Evolutionary conservation across 1,140 invertebrate genomes (phyloP).

Genomic region (Anoplolepis gracilipes): DNA sequence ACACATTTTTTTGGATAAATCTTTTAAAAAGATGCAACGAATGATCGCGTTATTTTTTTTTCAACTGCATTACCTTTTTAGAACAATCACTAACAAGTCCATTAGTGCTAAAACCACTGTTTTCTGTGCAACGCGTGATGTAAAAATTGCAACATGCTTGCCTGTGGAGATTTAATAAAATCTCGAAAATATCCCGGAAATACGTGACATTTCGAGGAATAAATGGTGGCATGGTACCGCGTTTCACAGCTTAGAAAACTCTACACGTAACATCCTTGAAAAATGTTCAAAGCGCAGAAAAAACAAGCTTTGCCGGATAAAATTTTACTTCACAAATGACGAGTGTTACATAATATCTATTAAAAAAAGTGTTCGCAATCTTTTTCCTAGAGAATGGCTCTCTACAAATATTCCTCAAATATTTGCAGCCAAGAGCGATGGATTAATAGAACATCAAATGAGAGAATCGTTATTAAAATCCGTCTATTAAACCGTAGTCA

Average conservation of each 20-base stretch:
- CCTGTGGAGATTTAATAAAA: constrained; percentile 41
- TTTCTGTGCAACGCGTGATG: neutral
- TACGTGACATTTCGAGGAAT: constrained; percentile 30
- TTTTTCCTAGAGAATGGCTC: neutral
- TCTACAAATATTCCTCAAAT: neutral
- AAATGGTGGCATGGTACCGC: neutral
- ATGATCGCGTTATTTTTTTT: constrained; percentile 13
- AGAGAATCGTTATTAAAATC: constrained; percentile 49
- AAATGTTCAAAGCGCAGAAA: constrained; percentile 28
- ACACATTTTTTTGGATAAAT: too few species aligned
- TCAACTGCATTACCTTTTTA: neutral
- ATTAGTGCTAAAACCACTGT: neutral
- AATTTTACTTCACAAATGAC: constrained; percentile 43
- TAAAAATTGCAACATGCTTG: constrained; percentile 11
- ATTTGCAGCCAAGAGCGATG: constrained; percentile 5
- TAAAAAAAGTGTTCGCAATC: constrained; percentile 14
- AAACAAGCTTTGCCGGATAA: constrained; percentile 3
- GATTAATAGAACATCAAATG: constrained; percentile 41
- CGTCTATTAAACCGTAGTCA: constrained; percentile 42
- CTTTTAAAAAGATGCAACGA: neutral
- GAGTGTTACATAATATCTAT: constrained; percentile 46
- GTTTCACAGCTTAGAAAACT: constrained; percentile 9
- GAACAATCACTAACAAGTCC: neutral
- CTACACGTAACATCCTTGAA: constrained; percentile 20
- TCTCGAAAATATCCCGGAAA: constrained; percentile 36